Conservation (phyloP, 2,113 vertebrate species). For the Cheilinus undulatus region DNA sequence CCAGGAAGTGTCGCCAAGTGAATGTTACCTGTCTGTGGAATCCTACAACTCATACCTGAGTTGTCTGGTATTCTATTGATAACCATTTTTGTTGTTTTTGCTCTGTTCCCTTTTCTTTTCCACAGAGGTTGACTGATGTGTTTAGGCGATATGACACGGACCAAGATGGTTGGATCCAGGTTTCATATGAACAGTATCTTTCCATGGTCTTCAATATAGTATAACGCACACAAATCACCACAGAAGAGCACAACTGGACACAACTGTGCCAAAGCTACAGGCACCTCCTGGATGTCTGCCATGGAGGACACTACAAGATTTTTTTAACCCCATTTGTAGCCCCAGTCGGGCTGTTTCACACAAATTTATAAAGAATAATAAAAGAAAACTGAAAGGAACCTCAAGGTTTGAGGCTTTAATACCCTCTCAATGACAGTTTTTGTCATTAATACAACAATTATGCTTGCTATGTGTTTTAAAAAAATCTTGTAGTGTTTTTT, state of each 20-base stretch:
- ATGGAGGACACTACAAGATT: slow-evolving; percentile 69
- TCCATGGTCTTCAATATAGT: slow-evolving; percentile 98
- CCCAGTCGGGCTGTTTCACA: slow-evolving; percentile 15
- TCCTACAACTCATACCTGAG: too few relatives aligned
- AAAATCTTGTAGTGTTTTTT: slow-evolving; percentile 74
- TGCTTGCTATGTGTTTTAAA: slow-evolving; percentile 41
- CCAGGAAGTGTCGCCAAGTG: too few relatives aligned
- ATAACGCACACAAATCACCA: slow-evolving; percentile 77
- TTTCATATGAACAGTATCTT: slow-evolving; percentile 98
- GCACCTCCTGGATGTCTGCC: slow-evolving; percentile 66
- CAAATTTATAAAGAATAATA: slow-evolving; percentile 35
- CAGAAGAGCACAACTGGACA: slow-evolving; percentile 79
- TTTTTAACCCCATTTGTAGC: slow-evolving; percentile 24
- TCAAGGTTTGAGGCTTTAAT: neutral
- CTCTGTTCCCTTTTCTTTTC: neutral
- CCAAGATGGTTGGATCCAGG: slow-evolving; percentile 98
- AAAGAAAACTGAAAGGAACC: neutral
- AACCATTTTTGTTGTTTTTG: too few relatives aligned
- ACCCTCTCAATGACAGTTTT: neutral
- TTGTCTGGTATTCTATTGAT: too few relatives aligned
- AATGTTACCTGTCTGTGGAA: too few relatives aligned
- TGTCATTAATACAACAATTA: slow-evolving; percentile 13
- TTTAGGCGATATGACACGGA: slow-evolving; percentile 97
- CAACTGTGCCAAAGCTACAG: slow-evolving; percentile 81
- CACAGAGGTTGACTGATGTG: slow-evolving; percentile 94